Evolutionary conservation across 2,888 invertebrate species (phyloP).

Genomic region (Dinocampus coccinellae): DNA sequence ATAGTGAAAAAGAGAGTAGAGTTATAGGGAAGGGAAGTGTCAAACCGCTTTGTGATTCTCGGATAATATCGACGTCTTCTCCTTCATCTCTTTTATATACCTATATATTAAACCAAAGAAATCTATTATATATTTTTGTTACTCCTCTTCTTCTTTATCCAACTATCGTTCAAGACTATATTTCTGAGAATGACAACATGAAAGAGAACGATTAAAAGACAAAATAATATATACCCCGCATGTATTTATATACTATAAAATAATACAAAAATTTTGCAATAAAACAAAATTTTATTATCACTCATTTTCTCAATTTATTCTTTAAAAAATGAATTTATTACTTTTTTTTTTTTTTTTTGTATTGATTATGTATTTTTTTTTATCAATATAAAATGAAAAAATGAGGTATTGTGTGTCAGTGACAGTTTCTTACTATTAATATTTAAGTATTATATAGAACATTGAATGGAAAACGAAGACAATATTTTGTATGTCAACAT

Average conservation of each 20-base stretch:
- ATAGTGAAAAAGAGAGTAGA: slow-evolving; percentile 5
- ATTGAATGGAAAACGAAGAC: not conserved
- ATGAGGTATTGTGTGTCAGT: not conserved
- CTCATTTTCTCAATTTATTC: not conserved
- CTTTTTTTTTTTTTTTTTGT: not conserved
- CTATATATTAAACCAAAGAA: slow-evolving; percentile 41
- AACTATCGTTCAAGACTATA: slow-evolving; percentile 23
- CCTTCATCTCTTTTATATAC: not conserved
- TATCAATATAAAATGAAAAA: not conserved
- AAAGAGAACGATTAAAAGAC: not conserved
- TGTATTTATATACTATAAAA: no score
- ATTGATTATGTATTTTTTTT: not conserved
- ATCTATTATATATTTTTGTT: not conserved
- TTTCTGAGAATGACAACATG: slow-evolving; percentile 15
- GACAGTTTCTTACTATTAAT: not conserved
- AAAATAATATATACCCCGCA: not conserved
- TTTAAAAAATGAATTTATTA: not conserved
- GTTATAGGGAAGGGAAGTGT: slow-evolving; percentile 22
- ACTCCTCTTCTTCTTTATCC: slow-evolving; percentile 25
- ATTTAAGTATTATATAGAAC: not conserved
- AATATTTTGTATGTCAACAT: slow-evolving; percentile 3
- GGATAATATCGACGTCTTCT: slow-evolving; percentile 34
- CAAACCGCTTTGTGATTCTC: slow-evolving; percentile 31
- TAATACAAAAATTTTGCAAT: no score
- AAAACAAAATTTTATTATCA: not conserved